phyloP scores from a whole-genome alignment of 2,113 vertebrate genomes.

The Prietella phreatophila region DNA sequence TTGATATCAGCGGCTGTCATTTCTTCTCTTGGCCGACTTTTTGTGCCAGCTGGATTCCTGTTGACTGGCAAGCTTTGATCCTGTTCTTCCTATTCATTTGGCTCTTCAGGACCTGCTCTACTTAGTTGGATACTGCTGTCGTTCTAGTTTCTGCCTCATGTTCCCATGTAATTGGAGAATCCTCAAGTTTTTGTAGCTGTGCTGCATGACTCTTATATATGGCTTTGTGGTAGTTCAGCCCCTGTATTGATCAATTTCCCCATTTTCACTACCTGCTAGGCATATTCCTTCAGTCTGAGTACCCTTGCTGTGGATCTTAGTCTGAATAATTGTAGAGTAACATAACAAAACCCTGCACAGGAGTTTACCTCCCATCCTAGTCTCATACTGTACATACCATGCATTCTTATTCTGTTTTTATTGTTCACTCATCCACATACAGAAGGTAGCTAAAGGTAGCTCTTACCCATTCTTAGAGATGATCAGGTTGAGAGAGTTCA shows the following conservation, averaged over 20 bases:
- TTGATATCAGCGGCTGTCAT: neutral
- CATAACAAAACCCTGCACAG: neutral
- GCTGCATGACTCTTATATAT: neutral
- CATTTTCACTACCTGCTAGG: neutral
- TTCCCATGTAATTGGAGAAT: neutral
- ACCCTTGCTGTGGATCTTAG: neutral
- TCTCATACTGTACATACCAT: neutral
- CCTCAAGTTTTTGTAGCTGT: neutral
- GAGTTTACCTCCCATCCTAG: neutral
- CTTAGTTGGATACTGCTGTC: neutral
- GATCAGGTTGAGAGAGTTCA: neutral
- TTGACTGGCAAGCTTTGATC: conserved; percentile 5
- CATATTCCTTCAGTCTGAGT: neutral
- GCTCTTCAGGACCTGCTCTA: neutral
- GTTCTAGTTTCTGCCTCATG: neutral
- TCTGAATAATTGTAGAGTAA: neutral
- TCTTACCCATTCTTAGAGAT: neutral
- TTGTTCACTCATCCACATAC: neutral
- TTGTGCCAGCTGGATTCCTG: neutral
- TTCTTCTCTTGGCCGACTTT: neutral
- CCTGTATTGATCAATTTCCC: neutral
- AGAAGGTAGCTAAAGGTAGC: neutral
- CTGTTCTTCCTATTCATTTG: neutral
- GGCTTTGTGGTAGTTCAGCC: neutral
- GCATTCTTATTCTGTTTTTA: neutral